Evolutionary conservation across 2,113 vertebrate species (phyloP).

Genomic region (Indicator indicator): DNA sequence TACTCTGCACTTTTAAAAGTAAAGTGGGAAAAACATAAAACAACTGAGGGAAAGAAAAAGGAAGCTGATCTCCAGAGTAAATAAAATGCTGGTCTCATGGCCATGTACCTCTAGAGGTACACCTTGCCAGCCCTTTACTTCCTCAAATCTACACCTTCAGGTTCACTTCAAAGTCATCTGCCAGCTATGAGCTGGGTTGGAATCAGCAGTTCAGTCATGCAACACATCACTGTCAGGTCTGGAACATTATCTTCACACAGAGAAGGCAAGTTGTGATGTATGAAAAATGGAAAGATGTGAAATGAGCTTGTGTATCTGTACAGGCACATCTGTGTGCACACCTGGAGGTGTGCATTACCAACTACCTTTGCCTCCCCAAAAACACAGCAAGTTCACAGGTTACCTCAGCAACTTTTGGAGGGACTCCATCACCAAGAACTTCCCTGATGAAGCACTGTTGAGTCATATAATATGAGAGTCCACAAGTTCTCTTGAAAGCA

Average conservation of each 20-base stretch:
- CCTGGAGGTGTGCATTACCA: accelerated
- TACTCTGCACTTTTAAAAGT: background rate
- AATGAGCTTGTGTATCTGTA: accelerated
- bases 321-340: accelerated
- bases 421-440: slow-evolving; percentile 96
- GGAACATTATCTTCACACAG: background rate
- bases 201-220: background rate
- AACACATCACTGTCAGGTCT: background rate
- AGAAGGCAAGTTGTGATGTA: background rate
- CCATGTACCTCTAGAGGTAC: background rate
- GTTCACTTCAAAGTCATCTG: background rate
- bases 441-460: slow-evolving; percentile 98
- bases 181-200: background rate
- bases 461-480: slow-evolving; percentile 95
- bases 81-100: background rate
- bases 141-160: background rate
- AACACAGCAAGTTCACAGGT: slow-evolving; percentile 11
- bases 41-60: background rate
- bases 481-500: slow-evolving; percentile 98
- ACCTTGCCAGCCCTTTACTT: background rate
- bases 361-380: background rate
- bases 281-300: background rate
- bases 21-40: background rate
- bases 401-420: slow-evolving; percentile 97
- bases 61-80: background rate